Base-by-base conservation (phyloP, 2,113 vertebrate species). In the Seriola dumerili region DNA sequence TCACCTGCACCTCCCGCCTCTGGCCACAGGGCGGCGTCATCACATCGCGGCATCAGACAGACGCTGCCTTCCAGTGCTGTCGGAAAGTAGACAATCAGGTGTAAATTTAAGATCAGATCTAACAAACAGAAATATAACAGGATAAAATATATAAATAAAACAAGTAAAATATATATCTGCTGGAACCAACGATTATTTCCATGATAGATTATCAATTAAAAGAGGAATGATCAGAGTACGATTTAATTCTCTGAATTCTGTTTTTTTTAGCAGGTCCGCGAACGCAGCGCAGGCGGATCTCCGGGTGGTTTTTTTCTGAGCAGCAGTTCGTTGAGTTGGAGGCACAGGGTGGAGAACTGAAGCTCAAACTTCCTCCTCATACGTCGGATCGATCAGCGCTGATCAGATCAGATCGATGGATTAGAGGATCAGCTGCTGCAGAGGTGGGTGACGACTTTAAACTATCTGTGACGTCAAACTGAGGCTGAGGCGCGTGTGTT, bases 241-340 rank as follows among this genome's bases (percentile, higher is more conserved):
- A 29, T 29, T 29, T 29, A 29, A 29, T 2, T 2, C 19, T 21
- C 4, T 40, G 55, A 46, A 19, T n/a, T 61, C 10, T 42, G 2
- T 66, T 1, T 67, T 46, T 2, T 0, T 40, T 36, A 2, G 36
- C 3, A 25, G 57, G 58, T 77, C 57, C 21, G 0, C 91, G 89
- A 93, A 93, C 54, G 90, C 85, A 73, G 2, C 86, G 19, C 63
- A 52, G 90, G 87, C 81, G 84, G 80, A 42, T 63, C 12, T 70
- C 78, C 21, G 5, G 14, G 7, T 50, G 29, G 38, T 54, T 55
- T 36, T 21, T 12, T 44, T 14, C 21, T 64, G 81, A 6, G 48
- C 64, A 12, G 61, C 59, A 72, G 67, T 69, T 29, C 29, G 29
- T 29, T 29, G 29, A 29, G 29, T 29, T 29, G 29, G 73, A 44